Evolutionary conservation across 2,888 invertebrate species (phyloP), one percentile per base, ranked within the genome.

Genomic region (Darwinula stevensoni): DNA sequence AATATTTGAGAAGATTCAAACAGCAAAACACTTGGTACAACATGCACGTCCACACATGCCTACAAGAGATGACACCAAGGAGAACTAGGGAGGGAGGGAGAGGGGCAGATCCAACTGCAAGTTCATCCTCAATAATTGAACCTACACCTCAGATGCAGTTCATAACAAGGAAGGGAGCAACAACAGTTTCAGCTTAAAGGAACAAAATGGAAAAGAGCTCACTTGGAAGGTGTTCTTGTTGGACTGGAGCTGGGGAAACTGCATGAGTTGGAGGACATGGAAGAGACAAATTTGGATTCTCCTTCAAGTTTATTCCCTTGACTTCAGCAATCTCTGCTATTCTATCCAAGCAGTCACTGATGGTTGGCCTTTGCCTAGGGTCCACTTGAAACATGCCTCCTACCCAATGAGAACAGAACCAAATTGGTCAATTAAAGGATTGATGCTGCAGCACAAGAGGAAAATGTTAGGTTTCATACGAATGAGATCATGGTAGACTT

Each of bases 321-420:
- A 74, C 70, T 52, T 82, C 76, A 2, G 80, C 75, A 41, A 91
- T 69, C 34, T 82, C 75, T 34, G 75, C 78, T 39, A 91, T 52
- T 40, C 75, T 62, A 47, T 86, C 82, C 43, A 86, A 54, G 33
- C 91, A 56, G 43, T 65, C 68, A 37, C 67, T 62, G 34, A 88
- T 68, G 32, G 64, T 63, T 41, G 82, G 58, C 40, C 94, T 64
- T 42, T 71, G 64, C 32, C 62, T 61, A 3, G 91, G 91, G 50
- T 86, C 74, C 29, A 58, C 48, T 39, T 49, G 47, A 17, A 60
- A 47, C 47, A 52, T 50, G n/a, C 49, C 47, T 37, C 47, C 57
- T 57, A 41, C 4, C 29, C 16, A 58, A 39, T 48, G 56, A 52
- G 3, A 29, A 32, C 16, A 29, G 29, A 30, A 15, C 9, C 11